phyloP scores from a whole-genome alignment of 2,113 vertebrate genomes.

The Copsychus sechellarum region DNA sequence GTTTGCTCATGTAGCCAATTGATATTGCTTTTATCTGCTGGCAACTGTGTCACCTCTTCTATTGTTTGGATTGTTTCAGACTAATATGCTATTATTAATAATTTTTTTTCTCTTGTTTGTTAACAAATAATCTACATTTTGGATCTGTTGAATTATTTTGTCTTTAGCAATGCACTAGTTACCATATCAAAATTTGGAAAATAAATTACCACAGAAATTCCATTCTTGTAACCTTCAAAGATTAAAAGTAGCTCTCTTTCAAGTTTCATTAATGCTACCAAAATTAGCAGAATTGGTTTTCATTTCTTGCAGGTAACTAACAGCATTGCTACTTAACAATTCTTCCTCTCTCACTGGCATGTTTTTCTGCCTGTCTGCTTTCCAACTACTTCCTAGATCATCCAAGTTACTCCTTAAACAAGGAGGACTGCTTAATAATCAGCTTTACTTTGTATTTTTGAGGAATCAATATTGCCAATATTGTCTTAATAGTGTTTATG shows the following conservation, averaged over 20 bases:
- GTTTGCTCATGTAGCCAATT: slow-evolving; percentile 72
- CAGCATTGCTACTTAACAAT: slow-evolving; percentile 1
- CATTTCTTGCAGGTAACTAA: slow-evolving; percentile 4
- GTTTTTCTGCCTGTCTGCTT: neutral
- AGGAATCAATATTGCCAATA: neutral
- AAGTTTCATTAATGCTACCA: neutral
- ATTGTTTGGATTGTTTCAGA: neutral
- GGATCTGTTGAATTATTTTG: neutral
- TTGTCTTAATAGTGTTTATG: slow-evolving; percentile 6
- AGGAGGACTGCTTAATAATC: neutral
- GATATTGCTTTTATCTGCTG: neutral
- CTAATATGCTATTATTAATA: neutral
- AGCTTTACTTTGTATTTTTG: neutral
- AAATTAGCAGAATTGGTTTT: neutral
- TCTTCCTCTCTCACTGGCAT: neutral
- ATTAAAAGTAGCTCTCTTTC: neutral
- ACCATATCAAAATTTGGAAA: neutral
- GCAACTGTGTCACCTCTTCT: neutral
- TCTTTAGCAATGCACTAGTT: neutral
- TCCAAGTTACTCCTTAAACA: neutral
- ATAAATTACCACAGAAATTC: neutral
- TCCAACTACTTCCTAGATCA: neutral
- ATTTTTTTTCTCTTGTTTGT: neutral
- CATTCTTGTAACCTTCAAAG: neutral
- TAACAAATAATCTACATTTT: neutral